Evolutionary conservation across 2,888 invertebrate species (phyloP).

Genomic region (Amblyjoppa fuscipennis): DNA sequence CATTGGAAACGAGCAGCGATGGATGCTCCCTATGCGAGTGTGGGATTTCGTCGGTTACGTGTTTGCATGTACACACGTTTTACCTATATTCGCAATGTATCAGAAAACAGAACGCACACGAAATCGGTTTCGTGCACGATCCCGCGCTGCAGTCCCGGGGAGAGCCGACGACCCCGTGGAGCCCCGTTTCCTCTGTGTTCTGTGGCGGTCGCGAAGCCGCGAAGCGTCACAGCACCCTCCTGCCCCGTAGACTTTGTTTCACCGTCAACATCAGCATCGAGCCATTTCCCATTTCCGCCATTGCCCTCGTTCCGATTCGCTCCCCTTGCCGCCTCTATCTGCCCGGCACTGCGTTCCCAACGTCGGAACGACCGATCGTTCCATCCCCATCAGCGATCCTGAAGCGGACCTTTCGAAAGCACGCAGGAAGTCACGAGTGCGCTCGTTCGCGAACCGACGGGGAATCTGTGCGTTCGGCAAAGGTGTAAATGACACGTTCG

Average conservation of each 20-base stretch:
- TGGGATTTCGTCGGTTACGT: not conserved
- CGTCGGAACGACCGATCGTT: slow-evolving; percentile 24
- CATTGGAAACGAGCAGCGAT: slow-evolving; percentile 9
- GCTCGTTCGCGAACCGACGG: slow-evolving; percentile 18
- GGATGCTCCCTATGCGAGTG: not conserved
- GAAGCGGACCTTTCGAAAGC: slow-evolving; percentile 10
- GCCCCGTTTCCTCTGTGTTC: slow-evolving; percentile 30
- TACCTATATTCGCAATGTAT: slow-evolving; percentile 9
- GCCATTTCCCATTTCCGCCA: slow-evolving; percentile 57
- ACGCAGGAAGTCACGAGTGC: slow-evolving; percentile 43
- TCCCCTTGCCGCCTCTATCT: not conserved
- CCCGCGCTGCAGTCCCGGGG: slow-evolving; percentile 12
- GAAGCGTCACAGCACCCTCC: slow-evolving; percentile 13
- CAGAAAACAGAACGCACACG: slow-evolving; percentile 37
- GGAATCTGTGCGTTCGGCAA: not conserved
- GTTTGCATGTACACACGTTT: not conserved
- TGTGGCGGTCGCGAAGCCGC: slow-evolving; percentile 40
- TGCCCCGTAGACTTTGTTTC: slow-evolving; percentile 24
- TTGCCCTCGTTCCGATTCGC: slow-evolving; percentile 36
- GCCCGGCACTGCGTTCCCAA: not conserved
- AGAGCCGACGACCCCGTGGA: slow-evolving; percentile 1
- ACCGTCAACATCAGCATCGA: slow-evolving; percentile 28
- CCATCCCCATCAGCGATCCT: not conserved
- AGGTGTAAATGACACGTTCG: not conserved
- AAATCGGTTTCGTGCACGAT: slow-evolving; percentile 18